Percentiles rank a stretch among this genome's conserved stretches.
Evolutionary conservation across 2,888 invertebrate species (phyloP).

Genomic region (Ophion costatus): DNA sequence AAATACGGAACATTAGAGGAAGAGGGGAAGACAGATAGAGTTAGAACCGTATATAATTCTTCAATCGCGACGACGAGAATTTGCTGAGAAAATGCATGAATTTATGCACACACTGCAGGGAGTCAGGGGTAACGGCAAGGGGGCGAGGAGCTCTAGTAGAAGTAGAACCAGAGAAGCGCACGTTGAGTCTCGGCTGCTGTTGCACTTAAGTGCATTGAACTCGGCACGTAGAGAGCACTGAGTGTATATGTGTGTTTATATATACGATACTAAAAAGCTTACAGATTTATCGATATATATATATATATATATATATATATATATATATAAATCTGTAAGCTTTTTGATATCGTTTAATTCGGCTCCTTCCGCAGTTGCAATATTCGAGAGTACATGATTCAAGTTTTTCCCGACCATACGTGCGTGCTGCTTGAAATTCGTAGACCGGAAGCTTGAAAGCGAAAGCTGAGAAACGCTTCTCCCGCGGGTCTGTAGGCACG

Average conservation of each 20-base stretch:
- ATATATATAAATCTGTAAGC: slow-evolving; percentile 37
- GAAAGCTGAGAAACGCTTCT: neutral
- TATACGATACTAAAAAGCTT: slow-evolving; percentile 50
- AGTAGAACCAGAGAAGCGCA: slow-evolving; percentile 56
- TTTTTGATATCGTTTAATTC: slow-evolving; percentile 51
- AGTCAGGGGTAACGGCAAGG: neutral
- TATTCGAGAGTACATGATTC: neutral
- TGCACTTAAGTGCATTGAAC: slow-evolving; percentile 63
- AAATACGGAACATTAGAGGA: slow-evolving; percentile 2
- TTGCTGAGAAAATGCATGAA: slow-evolving; percentile 49
- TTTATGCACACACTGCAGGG: slow-evolving; percentile 48
- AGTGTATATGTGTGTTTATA: too few species aligned
- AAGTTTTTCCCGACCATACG: neutral
- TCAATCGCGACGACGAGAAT: slow-evolving; percentile 50
- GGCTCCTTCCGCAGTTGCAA: slow-evolving; percentile 35
- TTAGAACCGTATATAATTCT: slow-evolving; percentile 44
- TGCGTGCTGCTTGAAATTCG: slow-evolving; percentile 26
- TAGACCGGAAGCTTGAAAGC: slow-evolving; percentile 37
- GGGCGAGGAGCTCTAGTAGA: slow-evolving; percentile 42
- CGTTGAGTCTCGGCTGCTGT: slow-evolving; percentile 42
- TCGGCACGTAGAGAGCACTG: slow-evolving; percentile 44
- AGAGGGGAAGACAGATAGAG: slow-evolving; percentile 19
- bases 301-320: neutral
- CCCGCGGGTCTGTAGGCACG: neutral
- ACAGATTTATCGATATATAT: slow-evolving; percentile 46